phyloP scores from a whole-genome alignment of 2,113 vertebrate genomes.

The Sitta europaea region DNA sequence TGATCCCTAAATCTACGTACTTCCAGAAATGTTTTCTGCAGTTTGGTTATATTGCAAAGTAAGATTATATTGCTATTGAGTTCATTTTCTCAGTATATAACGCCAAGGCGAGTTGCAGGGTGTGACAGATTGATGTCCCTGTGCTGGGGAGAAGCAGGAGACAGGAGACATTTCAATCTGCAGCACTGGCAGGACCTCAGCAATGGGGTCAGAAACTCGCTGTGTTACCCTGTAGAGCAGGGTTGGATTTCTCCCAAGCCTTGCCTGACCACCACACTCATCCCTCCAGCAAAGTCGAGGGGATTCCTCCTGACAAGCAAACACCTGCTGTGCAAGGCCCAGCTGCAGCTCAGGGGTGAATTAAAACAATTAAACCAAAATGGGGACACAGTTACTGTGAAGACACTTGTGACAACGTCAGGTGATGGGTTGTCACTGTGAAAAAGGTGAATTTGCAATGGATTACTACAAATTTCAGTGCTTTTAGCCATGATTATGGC shows the following conservation, averaged over 20 bases:
- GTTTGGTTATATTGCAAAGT: constrained; percentile 76
- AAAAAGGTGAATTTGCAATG: constrained; percentile 55
- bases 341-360: constrained; percentile 26
- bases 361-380: constrained; percentile 61
- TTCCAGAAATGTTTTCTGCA: constrained; percentile 69
- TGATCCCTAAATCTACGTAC: constrained; percentile 64
- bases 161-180: constrained; percentile 67
- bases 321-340: neutral
- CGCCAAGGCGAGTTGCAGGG: constrained; percentile 63
- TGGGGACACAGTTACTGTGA: neutral
- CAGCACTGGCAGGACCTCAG: constrained; percentile 20
- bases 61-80: constrained; percentile 74
- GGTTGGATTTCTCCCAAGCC: neutral
- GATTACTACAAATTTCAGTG: neutral
- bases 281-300: constrained; percentile 13
- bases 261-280: neutral
- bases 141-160: constrained; percentile 67
- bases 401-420: constrained; percentile 1
- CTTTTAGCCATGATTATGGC: neutral
- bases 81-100: constrained; percentile 76
- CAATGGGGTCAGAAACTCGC: constrained; percentile 36
- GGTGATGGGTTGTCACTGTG: neutral
- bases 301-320: constrained; percentile 38
- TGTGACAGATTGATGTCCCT: constrained; percentile 74
- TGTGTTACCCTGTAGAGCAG: neutral